phyloP scores from a whole-genome alignment of 2,113 vertebrate genomes.

The Tinamus guttatus region DNA sequence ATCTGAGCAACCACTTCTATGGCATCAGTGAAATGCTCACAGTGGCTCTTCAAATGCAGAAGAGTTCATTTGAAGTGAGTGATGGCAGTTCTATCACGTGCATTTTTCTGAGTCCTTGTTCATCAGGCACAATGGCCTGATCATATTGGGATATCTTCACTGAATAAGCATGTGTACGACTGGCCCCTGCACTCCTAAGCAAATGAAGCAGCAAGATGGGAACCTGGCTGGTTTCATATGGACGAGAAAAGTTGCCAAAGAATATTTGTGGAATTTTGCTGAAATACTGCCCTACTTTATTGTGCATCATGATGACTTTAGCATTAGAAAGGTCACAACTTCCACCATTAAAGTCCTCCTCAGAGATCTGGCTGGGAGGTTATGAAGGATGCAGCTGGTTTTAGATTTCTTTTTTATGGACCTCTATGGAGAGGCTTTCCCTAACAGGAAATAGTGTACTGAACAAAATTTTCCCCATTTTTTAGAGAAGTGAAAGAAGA shows the following conservation, averaged over 20 bases:
- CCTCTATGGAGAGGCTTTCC: neutral
- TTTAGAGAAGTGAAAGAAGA: neutral
- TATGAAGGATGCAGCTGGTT: neutral
- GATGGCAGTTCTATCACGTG: neutral
- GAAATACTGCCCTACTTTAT: neutral
- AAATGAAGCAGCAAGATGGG: neutral
- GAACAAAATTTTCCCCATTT: neutral
- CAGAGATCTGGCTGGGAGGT: neutral
- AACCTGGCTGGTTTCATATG: neutral
- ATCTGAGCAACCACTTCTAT: neutral
- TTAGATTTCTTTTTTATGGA: neutral
- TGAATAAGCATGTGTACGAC: fast-evolving
- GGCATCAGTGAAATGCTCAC: neutral
- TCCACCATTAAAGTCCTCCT: neutral
- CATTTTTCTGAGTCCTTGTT: neutral
- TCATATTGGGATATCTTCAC: neutral
- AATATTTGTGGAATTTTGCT: neutral
- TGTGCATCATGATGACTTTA: neutral
- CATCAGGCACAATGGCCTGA: neutral
- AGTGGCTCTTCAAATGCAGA: neutral
- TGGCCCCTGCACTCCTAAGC: neutral
- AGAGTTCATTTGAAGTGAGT: neutral
- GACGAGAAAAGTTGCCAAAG: neutral
- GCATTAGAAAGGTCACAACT: neutral
- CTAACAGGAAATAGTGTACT: neutral